Evolutionary conservation across 35 echinoderm and acorn worm genomes (phyloP), one percentile per base, ranked within the genome.

Genomic region (Apostichopus japonicus): DNA sequence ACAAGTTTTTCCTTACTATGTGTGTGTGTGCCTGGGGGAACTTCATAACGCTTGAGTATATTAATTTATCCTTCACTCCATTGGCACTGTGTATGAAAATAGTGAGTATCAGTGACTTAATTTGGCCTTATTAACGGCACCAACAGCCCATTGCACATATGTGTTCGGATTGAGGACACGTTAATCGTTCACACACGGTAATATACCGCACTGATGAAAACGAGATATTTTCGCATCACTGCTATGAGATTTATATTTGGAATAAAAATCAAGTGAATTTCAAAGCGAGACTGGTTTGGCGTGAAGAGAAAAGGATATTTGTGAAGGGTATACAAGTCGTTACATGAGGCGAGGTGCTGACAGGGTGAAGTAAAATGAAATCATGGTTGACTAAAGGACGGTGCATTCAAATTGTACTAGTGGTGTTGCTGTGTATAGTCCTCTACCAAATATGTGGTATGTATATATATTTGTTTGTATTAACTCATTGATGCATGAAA

Each of bases 51-150:
- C 14, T 52, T 82, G 79, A 56, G 79, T 82, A 82, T 89, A 89
- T 89, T 89, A 89, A 89, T 89, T 89, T 89, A 89, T 89, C 86
- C 25, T 65, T 56, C 27, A 65, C 61, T 51, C 67, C 25, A 72
- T 89, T 89, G 61, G 86, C 59, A 73, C 56, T 89, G 23, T 82
- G 86, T 89, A 72, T 89, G 24, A 89, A 89, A 53, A 89, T 89
- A 65, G 61, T 24, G 23, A 21, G 55, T 27, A 87, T 51, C 25
- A 56, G 86, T 89, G 86, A 71, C 86, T 89, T 89, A 89, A 89
- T 89, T 89, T 89, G 86, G 86, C 86, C 86, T 89, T 89, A 89
- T 89, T 89, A 89, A 72, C 59, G 63, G 33, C 0, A 2, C 23
- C 27, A 58, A 73, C 25, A 63, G 86, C 61, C 10, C 24, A 82